Evolutionary conservation across 2,797 vertebrate genomes (phyloP).

Genomic region (Apogon hyalosoma): DNA sequence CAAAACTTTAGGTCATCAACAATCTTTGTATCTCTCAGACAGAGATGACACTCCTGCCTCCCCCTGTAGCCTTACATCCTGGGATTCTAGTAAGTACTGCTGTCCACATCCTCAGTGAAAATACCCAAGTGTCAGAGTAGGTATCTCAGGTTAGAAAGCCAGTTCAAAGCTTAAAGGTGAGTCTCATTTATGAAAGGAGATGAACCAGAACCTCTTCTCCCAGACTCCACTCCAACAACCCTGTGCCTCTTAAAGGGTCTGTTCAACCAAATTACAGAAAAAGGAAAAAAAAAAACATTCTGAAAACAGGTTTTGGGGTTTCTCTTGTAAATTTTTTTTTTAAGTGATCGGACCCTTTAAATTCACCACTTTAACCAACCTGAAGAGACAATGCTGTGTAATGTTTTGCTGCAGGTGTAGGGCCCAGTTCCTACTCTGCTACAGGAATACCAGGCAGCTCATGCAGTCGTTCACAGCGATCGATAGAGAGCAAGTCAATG

Average conservation of each 20-base stretch:
- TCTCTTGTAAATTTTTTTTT: background rate
- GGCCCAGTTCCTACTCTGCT: constrained; percentile 59
- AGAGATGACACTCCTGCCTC: constrained; percentile 83
- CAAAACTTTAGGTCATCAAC: constrained; percentile 60
- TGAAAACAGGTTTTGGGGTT: background rate
- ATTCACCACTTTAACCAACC: background rate
- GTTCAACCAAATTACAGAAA: constrained; percentile 10
- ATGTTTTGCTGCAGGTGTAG: constrained; percentile 65
- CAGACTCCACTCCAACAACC: background rate
- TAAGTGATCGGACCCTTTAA: constrained; percentile 7
- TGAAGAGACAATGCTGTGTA: constrained; percentile 8
- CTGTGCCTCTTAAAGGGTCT: constrained; percentile 1
- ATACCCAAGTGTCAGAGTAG: constrained; percentile 30
- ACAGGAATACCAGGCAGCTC: constrained; percentile 59
- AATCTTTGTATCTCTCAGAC: constrained; percentile 79
- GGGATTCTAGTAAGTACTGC: constrained; percentile 84
- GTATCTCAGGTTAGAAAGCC: constrained; percentile 10
- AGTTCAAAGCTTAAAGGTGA: constrained; percentile 13
- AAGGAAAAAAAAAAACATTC: background rate
- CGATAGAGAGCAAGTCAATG: constrained; percentile 88
- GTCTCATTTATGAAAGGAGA: background rate
- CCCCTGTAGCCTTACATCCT: constrained; percentile 85
- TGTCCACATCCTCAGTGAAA: constrained; percentile 27
- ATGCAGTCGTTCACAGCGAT: constrained; percentile 85
- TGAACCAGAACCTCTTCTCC: background rate